phyloP scores from a whole-genome alignment of 1,140 invertebrate genomes.

The Ceratina japonica region DNA sequence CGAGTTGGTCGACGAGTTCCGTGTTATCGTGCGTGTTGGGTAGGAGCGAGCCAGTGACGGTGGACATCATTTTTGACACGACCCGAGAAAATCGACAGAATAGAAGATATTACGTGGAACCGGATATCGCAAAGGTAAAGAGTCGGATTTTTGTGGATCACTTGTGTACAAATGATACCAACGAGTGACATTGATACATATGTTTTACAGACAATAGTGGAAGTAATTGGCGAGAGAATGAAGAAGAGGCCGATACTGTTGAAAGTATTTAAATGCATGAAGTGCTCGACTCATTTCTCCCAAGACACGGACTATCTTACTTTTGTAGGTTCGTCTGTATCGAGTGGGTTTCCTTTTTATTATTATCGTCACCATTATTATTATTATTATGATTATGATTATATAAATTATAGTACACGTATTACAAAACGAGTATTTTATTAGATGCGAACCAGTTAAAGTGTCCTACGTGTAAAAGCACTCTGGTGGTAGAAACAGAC shows the following conservation, averaged over 20 bases:
- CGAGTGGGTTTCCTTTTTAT: conserved; percentile 56
- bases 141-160: not conserved
- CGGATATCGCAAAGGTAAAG: conserved; percentile 79
- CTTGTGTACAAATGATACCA: not conserved
- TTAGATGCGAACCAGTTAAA: conserved; percentile 71
- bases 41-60: conserved; percentile 76
- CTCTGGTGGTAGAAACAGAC: conserved; percentile 80
- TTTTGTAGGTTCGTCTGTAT: conserved; percentile 49
- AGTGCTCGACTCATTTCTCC: conserved; percentile 82
- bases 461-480: conserved; percentile 83
- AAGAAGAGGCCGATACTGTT: conserved; percentile 77
- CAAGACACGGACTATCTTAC: conserved; percentile 75
- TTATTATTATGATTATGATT: not conserved
- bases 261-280: conserved; percentile 83
- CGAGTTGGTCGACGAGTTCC: conserved; percentile 81
- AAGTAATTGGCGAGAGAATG: conserved; percentile 77
- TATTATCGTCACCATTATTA: too few relatives aligned
- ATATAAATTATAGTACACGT: conserved; percentile 6
- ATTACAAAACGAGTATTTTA: conserved; percentile 26
- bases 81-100: conserved; percentile 80
- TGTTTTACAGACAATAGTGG: conserved; percentile 78
- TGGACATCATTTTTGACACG: conserved; percentile 83
- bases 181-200: not conserved
- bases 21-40: conserved; percentile 81
- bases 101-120: conserved; percentile 81